Conservation (phyloP, 2,113 vertebrate genomes). For the Vireo altiloquus region DNA sequence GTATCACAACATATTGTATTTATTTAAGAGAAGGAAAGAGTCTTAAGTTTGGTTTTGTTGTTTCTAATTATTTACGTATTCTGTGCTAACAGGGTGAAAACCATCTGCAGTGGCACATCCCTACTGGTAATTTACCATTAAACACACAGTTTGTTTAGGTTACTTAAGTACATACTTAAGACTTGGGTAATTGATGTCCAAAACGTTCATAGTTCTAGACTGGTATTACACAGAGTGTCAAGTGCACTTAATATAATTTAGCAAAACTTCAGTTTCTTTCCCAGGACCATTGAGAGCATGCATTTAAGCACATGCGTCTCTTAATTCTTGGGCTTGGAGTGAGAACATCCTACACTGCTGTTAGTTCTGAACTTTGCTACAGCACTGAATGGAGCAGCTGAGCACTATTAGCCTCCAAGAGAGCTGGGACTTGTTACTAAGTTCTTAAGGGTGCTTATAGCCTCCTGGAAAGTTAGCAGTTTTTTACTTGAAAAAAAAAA, state of each 20-base stretch:
- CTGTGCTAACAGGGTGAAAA: not conserved
- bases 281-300: not conserved
- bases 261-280: not conserved
- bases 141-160: not conserved
- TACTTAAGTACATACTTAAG: not conserved
- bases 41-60: not conserved
- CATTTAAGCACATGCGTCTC: not conserved
- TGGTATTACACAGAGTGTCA: not conserved
- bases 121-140: not conserved
- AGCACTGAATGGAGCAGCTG: not conserved
- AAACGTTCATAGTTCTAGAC: not conserved
- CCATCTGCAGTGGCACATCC: not conserved
- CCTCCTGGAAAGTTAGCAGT: not conserved
- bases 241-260: not conserved
- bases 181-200: not conserved
- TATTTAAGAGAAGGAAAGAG: not conserved
- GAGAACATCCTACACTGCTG: not conserved
- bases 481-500: not conserved
- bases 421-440: not conserved
- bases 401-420: not conserved
- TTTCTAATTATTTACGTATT: not conserved
- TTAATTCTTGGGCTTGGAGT: not conserved
- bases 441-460: not conserved
- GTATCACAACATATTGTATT: not conserved
- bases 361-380: not conserved